These are phyloP conservation scores for Artibeus lituratus DNA, from an alignment of 2,797 vertebrate species.

Conservation along the genomic window DNA sequence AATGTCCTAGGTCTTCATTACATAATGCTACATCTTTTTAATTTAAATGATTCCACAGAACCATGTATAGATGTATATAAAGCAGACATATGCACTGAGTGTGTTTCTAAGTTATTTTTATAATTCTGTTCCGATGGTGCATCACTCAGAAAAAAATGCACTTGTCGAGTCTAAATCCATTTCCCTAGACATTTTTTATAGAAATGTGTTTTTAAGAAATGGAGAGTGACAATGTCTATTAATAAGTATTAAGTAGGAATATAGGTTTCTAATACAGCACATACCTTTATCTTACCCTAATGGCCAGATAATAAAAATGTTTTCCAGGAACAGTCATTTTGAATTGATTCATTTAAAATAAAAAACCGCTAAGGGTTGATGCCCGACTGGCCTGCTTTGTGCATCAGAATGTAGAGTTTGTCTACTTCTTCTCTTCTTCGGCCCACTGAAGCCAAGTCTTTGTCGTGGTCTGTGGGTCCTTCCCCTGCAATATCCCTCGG, in stretches of 20 bases:
- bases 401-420: conserved; percentile 32
- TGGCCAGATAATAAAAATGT: conserved; percentile 50
- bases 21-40: not conserved
- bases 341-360: conserved; percentile 49
- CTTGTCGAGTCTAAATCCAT: conserved; percentile 9
- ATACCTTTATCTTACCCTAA: conserved; percentile 26
- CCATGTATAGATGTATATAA: not conserved
- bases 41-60: not conserved
- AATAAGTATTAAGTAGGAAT: conserved; percentile 34
- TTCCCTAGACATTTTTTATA: conserved; percentile 42
- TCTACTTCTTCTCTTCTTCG: conserved; percentile 48
- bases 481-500: not conserved
- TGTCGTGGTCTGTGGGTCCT: conserved; percentile 10
- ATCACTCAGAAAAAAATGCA: conserved; percentile 33
- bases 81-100: not conserved
- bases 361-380: conserved; percentile 7
- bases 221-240: conserved; percentile 16
- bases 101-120: conserved; percentile 38
- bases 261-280: not conserved
- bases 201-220: conserved; percentile 39
- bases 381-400: not conserved
- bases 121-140: conserved; percentile 10
- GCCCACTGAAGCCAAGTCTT: conserved; percentile 48
- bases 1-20: conserved; percentile 29
- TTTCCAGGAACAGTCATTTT: conserved; percentile 40